Evolutionary conservation across 2,113 vertebrate species (phyloP).

Genomic region (Oncorhynchus clarkii): DNA sequence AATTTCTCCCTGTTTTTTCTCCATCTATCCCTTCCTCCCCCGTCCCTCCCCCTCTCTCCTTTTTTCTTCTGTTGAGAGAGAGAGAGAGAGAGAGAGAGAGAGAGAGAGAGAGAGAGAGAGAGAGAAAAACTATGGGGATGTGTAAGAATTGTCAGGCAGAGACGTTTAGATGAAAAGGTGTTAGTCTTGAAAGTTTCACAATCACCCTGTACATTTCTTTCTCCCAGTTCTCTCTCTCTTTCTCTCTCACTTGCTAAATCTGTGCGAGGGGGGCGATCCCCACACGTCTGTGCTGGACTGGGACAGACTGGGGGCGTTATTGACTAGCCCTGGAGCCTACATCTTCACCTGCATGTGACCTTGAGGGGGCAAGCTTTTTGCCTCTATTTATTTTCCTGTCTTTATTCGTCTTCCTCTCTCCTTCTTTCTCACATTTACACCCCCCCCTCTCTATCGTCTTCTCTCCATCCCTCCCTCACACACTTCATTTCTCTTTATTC

Average conservation of each 20-base stretch:
- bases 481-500: background rate
- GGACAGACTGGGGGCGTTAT: constrained; percentile 80
- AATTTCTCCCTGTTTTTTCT: constrained; percentile 82
- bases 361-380: constrained; percentile 86
- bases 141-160: constrained; percentile 94
- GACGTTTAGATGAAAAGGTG: constrained; percentile 98
- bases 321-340: constrained; percentile 91
- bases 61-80: constrained; percentile 75
- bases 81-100: constrained; percentile 73
- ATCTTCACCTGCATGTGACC: constrained; percentile 98
- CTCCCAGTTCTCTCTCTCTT: background rate
- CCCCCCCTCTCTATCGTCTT: background rate
- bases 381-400: constrained; percentile 44
- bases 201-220: constrained; percentile 89
- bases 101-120: constrained; percentile 50
- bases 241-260: constrained; percentile 63
- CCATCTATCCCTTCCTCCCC: constrained; percentile 49
- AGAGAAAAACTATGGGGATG: constrained; percentile 67
- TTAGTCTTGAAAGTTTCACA: constrained; percentile 98
- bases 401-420: constrained; percentile 44
- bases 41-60: constrained; percentile 83
- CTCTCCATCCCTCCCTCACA: background rate
- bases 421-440: constrained; percentile 37
- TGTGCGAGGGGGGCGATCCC: constrained; percentile 40
- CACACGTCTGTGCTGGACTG: too few relatives aligned